Conservation (phyloP, 2,797 vertebrate genomes). For the Sparidentex hasta region DNA sequence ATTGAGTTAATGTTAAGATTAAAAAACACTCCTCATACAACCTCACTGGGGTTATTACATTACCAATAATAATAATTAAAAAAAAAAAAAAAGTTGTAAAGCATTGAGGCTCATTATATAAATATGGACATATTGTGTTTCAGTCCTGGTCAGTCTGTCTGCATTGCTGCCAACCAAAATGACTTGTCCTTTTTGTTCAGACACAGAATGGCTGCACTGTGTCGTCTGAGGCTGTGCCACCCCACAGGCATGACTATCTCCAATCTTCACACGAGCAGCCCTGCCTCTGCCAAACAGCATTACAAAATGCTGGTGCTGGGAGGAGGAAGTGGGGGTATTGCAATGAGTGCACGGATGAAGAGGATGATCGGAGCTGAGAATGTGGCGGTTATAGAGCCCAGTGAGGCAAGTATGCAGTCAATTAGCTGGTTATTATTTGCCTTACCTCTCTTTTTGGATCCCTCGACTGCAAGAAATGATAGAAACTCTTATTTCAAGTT, state of each 20-base stretch:
- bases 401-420: slow-evolving; percentile 82
- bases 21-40: too few species aligned
- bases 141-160: not conserved
- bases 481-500: not conserved
- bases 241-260: slow-evolving; percentile 35
- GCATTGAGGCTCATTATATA: too few species aligned
- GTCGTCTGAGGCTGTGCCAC: slow-evolving; percentile 60
- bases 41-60: too few species aligned
- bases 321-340: slow-evolving; percentile 92
- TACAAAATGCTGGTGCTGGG: slow-evolving; percentile 94
- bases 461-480: not conserved
- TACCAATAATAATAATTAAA: too few species aligned
- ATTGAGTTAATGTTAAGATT: too few species aligned
- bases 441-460: not conserved
- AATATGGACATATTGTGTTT: not conserved
- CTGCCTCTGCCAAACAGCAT: slow-evolving; percentile 85
- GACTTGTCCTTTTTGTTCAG: slow-evolving; percentile 3
- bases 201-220: slow-evolving; percentile 74
- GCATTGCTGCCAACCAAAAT: slow-evolving; percentile 5
- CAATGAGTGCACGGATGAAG: slow-evolving; percentile 96
- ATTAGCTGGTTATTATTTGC: not conserved
- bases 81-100: not conserved
- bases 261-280: slow-evolving; percentile 84
- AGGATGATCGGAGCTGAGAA: slow-evolving; percentile 91
- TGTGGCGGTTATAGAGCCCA: slow-evolving; percentile 94